phyloP scores from a whole-genome alignment of 2,888 invertebrate genomes.

The Spisula subtruncata region DNA sequence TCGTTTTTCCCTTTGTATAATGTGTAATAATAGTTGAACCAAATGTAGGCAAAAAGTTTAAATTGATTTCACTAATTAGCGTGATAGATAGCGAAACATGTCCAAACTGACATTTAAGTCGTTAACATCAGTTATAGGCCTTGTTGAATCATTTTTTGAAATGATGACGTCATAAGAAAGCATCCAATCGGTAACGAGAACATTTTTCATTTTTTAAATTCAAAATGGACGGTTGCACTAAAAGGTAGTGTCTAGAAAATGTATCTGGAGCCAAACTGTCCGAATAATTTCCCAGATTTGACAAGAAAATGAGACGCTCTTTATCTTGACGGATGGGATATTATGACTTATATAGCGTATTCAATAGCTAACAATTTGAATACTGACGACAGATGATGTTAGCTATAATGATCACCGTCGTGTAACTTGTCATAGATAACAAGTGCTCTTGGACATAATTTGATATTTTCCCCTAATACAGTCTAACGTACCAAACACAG shows the following conservation, averaged over 20 bases:
- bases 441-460: conserved; percentile 12
- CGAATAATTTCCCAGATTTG: conserved; percentile 26
- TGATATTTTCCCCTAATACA: conserved; percentile 15
- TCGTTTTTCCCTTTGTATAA: background rate
- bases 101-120: background rate
- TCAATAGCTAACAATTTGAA: conserved; percentile 47
- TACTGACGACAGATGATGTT: conserved; percentile 45
- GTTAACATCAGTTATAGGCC: background rate
- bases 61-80: background rate
- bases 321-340: conserved; percentile 44
- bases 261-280: conserved; percentile 13
- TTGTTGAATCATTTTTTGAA: background rate
- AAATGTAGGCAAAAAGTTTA: background rate
- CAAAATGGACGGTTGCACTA: conserved; percentile 1
- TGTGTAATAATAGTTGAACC: background rate
- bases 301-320: conserved; percentile 51
- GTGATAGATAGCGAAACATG: conserved; percentile 12
- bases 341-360: conserved; percentile 43
- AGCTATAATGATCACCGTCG: background rate
- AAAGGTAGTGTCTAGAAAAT: background rate
- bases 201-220: background rate
- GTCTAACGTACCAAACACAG: background rate
- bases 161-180: conserved; percentile 25
- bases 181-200: conserved; percentile 16
- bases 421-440: conserved; percentile 37